A percentile compares a stretch with the other conserved stretches of the same genome.
phyloP scores from a whole-genome alignment of 37 sponge, comb jelly and placozoan genomes.

The Ephydatia muelleri region DNA sequence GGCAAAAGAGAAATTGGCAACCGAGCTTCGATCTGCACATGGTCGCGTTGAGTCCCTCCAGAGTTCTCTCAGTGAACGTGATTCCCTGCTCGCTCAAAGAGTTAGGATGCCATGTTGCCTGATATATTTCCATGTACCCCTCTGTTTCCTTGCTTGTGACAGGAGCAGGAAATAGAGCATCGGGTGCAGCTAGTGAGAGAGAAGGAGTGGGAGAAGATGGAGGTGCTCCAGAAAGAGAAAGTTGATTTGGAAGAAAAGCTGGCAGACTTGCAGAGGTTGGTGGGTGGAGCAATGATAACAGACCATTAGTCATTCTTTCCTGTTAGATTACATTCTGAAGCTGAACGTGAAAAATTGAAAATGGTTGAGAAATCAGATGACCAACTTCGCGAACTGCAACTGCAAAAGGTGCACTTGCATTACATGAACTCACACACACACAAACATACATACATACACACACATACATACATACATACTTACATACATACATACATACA shows the following conservation, averaged over 20 bases:
- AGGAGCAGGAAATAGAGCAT: constrained; percentile 46
- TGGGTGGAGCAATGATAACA: background rate
- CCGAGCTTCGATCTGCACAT: constrained; percentile 6
- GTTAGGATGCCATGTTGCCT: background rate
- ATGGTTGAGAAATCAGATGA: constrained; percentile 5
- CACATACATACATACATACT: background rate
- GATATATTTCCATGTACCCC: background rate
- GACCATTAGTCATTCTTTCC: background rate
- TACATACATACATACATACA: background rate
- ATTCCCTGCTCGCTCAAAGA: constrained; percentile 34
- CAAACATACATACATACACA: background rate
- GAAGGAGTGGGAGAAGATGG: constrained; percentile 47
- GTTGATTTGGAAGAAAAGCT: constrained; percentile 36
- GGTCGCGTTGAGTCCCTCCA: constrained; percentile 17
- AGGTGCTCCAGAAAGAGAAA: constrained; percentile 26
- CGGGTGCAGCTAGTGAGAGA: constrained; percentile 35
- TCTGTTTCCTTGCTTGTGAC: background rate
- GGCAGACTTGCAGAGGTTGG: constrained; percentile 16
- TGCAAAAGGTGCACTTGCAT: constrained; percentile 19
- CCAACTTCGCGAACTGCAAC: background rate
- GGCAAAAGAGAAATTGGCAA: constrained; percentile 7
- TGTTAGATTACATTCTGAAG: constrained; percentile 10
- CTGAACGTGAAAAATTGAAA: background rate
- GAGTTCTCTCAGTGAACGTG: background rate
- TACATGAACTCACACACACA: too few relatives aligned